Evolutionary conservation across 2,113 vertebrate species (phyloP).

Genomic region (Agapornis roseicollis): DNA sequence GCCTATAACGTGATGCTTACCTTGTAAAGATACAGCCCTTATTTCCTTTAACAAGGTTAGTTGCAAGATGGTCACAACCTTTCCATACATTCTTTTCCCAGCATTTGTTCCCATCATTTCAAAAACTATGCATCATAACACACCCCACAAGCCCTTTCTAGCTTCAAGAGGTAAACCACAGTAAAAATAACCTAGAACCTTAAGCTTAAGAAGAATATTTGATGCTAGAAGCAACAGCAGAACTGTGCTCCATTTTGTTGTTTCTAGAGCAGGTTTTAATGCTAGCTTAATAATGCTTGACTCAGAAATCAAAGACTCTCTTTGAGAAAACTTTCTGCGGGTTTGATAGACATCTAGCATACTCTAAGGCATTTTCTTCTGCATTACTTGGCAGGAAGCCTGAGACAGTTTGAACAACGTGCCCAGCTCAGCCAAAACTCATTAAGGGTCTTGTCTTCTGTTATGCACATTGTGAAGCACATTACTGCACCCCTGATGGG

Average conservation of each 20-base stretch:
- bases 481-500: conserved; percentile 69
- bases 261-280: not conserved
- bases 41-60: not conserved
- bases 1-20: not conserved
- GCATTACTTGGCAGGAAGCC: conserved; percentile 71
- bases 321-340: conserved; percentile 46
- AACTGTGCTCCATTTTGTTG: not conserved
- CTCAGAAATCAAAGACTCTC: conserved; percentile 51
- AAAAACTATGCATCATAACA: not conserved
- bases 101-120: not conserved
- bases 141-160: not conserved
- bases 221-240: not conserved
- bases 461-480: conserved; percentile 62
- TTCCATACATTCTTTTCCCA: not conserved
- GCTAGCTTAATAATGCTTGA: conserved; percentile 3
- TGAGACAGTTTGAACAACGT: conserved; percentile 67
- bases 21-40: not conserved
- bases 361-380: conserved; percentile 63
- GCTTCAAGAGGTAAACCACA: not conserved
- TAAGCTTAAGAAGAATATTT: not conserved
- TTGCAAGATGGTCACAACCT: not conserved
- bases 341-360: conserved; percentile 59
- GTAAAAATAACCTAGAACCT: not conserved
- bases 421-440: conserved; percentile 68
- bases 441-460: conserved; percentile 72